Conservation (phyloP, 2,797 vertebrate species). For the Ceryle rudis region DNA sequence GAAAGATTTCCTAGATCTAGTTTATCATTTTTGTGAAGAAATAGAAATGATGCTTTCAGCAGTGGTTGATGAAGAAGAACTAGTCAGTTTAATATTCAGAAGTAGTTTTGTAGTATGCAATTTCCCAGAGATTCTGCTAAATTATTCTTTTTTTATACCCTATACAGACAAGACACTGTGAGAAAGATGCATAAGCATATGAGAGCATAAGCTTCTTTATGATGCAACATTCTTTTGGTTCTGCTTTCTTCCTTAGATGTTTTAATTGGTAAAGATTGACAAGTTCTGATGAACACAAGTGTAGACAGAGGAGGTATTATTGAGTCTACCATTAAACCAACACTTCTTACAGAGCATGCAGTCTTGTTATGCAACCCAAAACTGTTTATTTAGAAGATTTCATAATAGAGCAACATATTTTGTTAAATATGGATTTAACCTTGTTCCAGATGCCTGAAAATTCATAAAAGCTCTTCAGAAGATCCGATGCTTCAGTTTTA, state of each 20-base stretch:
- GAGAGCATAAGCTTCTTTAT: neutral
- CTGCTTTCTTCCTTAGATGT: neutral
- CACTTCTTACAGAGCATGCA: neutral
- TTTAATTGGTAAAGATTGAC: neutral
- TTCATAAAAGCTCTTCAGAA: conserved; percentile 77
- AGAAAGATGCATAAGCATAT: neutral
- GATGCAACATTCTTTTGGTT: neutral
- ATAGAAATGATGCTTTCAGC: neutral
- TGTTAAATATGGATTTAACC: conserved; percentile 62
- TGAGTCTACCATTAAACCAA: neutral
- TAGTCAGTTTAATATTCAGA: neutral
- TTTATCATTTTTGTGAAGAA: neutral
- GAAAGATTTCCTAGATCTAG: neutral
- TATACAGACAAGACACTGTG: neutral
- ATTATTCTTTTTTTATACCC: neutral
- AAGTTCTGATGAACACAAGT: neutral
- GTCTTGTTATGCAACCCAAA: neutral
- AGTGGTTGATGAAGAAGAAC: neutral
- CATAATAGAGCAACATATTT: neutral
- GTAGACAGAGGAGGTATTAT: neutral
- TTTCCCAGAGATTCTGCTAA: neutral
- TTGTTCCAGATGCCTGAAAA: conserved; percentile 87
- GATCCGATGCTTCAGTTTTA: conserved; percentile 66
- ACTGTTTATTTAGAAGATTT: neutral
- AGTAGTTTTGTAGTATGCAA: neutral